Evolutionary conservation across 2,888 invertebrate genomes (phyloP), one percentile per base, ranked within the genome.

Genomic region (Onthophagus sagittarius): DNA sequence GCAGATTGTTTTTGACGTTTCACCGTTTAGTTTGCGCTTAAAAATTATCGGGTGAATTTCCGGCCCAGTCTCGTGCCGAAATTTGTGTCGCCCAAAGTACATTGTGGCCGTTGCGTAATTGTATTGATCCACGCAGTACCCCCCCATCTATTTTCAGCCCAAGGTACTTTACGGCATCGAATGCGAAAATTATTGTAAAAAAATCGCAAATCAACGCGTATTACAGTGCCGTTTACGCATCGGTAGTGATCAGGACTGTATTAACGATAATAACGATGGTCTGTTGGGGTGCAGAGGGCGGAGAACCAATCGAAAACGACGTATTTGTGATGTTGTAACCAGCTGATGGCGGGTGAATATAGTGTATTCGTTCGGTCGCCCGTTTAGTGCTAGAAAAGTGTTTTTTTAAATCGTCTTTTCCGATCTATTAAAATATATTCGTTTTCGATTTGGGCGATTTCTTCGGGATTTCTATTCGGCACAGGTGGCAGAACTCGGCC

Each of bases 121-220:
- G 76, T 75, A 75, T 79, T 79, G 86, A 86, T 86, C 86, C 87
- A 76, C 86, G 86, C 85, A 88, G 88, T 88, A 88, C 88, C 89
- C 89, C 23, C 89, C 89, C 89, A 89, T 89, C 89, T 89, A 89
- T 90, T 89, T 90, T 90, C 90, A 90, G 90, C 90, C 87, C 86
- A 88, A 90, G 89, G 90, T 90, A 90, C 90, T 90, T 73, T 90
- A 89, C 89, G 89, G 89, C 89, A 84, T 86, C 86, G 86, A 88
- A 89, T 88, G 89, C 88, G 86, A 89, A 88, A 88, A 88, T 88
- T 88, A 88, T 86, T 87, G 87, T 86, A 86, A 87, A 84, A 83
- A 86, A 83, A 86, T 86, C 85, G 84, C 86, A 86, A 87, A 74
- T 78, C 72, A 74, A 74, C 72, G 74, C 69, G 75, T 67, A 77